Evolutionary conservation across 2,113 vertebrate genomes (phyloP), one percentile per base, ranked within the genome.

Genomic region (Vulpes vulpes): DNA sequence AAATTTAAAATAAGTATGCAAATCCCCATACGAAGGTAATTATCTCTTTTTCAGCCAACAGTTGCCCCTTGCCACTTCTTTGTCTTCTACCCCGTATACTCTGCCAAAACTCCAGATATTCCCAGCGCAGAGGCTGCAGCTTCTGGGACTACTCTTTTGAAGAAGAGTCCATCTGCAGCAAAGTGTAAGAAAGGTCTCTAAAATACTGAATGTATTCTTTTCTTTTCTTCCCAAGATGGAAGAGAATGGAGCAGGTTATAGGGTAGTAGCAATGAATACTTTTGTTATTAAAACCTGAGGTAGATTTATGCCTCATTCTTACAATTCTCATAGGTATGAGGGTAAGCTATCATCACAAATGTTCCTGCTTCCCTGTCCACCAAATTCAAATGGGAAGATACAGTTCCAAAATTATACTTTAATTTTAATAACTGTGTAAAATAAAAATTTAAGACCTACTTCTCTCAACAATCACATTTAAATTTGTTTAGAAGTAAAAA

Each of bases 1-100:
- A 92, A 76, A 94, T 53, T 35, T 53, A 93, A 88, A 91, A 35
- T 62, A 94, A 69, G 65, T 64, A 12, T 64, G 17, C 43, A 74
- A 92, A 65, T 79, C 59, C 16, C 7, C 55, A 95, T 11, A 27
- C 32, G 22, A 64, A 83, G 83, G 14, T 76, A 53, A 91, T 69
- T 85, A 71, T 53, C 62, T 55, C 20, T 90, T 86, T 96, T 83
- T 67, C 38, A 94, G 79, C 15, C 62, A 87, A 11, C 8, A 59
- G 4, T 92, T 49, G 8, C 4, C 38, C 10, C 38, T 92, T 86
- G 49, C 6, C 82, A 53, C 12, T 43, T 76, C 62, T 74, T 38
- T 93, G 30, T n/a, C 55, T 95, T 91, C 27, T 60, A 55, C 1
- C 3, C 11, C 25, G 2, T 49, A 11, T 57, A 7, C 89, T 69